These are phyloP conservation scores for Alces alces DNA, from an alignment of 2,113 vertebrate genomes.

Conservation along the genomic window DNA sequence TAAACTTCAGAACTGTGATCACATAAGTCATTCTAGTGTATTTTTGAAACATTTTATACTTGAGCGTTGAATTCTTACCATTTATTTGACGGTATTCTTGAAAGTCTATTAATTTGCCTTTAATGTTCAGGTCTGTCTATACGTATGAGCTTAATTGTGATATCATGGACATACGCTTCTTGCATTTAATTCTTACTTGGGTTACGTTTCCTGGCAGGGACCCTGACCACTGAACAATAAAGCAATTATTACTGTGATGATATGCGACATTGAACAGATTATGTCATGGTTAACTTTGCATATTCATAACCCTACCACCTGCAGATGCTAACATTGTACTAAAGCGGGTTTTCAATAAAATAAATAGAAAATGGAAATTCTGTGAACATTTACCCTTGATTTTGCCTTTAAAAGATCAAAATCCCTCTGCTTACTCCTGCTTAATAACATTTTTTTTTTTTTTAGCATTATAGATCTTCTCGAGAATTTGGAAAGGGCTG, in stretches of 20 bases:
- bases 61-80: not conserved
- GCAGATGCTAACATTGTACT: slow-evolving; percentile 58
- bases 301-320: slow-evolving; percentile 60
- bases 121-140: not conserved
- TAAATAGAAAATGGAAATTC: slow-evolving; percentile 45
- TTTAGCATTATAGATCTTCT: not conserved
- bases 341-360: slow-evolving; percentile 51
- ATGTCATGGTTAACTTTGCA: slow-evolving; percentile 58
- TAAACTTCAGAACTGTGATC: not conserved
- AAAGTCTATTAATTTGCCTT: not conserved
- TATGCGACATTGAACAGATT: slow-evolving; percentile 50
- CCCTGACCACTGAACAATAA: slow-evolving; percentile 58
- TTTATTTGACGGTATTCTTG: not conserved
- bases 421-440: not conserved
- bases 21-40: not conserved
- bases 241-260: slow-evolving; percentile 50
- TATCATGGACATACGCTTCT: not conserved
- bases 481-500: not conserved
- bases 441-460: not conserved
- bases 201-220: slow-evolving; percentile 9
- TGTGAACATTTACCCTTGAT: not conserved
- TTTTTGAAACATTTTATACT: not conserved
- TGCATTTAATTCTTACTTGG: slow-evolving; percentile 31
- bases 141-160: not conserved
- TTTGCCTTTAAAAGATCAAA: not conserved